Base-by-base conservation (phyloP, 2,888 invertebrate species). In the Cyclophora albipunctata region DNA sequence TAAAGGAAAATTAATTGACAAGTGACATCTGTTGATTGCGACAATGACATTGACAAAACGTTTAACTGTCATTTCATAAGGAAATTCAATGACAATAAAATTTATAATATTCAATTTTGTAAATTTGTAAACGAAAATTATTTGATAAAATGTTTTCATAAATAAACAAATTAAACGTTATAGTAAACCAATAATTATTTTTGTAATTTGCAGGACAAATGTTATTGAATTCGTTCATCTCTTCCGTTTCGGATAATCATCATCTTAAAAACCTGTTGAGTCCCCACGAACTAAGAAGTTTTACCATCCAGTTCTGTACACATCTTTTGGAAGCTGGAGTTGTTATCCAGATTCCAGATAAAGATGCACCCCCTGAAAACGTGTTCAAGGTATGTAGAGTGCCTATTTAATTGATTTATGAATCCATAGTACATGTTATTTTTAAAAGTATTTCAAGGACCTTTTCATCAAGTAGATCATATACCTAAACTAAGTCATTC, bases 201-300 rank as follows among this genome's bases (percentile, higher is more conserved):
- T 20, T 20, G 20, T 20, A 45, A 52, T 62, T 90, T 90, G 34
- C 88, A 98, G 97, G 97, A 80, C 94, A 96, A 86, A 96, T 96
- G 94, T 90, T 98, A 70, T 90, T 97, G 66, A 96, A 96, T 81
- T 97, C 97, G 96, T 92, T 96, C 67, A 89, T 94, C 61, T 94
- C 95, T 47, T 93, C 95, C 42, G 91, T 94, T 62, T 90, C 92
- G 55, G 95, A 94, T 61, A 92, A 92, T 57, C 92, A 91, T 66
- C 91, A 92, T 67, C 78, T 93, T 45, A 91, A 91, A 62, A 87
- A 90, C 57, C 79, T 91, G 52, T 78, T 93, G 57, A 91, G 91
- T 63, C 86, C 90, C 58, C 93, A 93, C 73, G 97, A 97, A 71
- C 85, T 96, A 62, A 93, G 91, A 75, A 90, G 92, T 66, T 84